Percentiles rank a stretch among this genome's conserved stretches.
These are phyloP conservation scores for Sylvietta virens DNA, from an alignment of 2,113 vertebrate genomes.

Conservation along the genomic window DNA sequence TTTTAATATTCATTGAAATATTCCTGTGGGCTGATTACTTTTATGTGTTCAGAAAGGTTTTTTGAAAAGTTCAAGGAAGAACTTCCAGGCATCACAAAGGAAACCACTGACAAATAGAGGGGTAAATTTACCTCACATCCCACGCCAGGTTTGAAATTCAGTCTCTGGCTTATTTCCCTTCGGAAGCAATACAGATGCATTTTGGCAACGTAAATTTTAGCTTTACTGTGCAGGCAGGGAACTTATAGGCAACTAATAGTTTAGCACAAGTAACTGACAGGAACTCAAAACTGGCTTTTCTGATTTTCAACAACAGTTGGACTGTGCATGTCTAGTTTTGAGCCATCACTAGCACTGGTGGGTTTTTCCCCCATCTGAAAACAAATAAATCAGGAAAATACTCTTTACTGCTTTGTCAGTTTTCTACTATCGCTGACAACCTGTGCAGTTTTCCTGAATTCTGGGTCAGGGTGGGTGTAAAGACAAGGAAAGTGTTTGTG, in stretches of 20 bases:
- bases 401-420: not conserved
- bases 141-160: not conserved
- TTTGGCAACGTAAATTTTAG: not conserved
- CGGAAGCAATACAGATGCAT: not conserved
- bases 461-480: not conserved
- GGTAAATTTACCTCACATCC: not conserved
- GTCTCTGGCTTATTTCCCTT: not conserved
- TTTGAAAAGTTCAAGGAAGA: not conserved
- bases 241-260: not conserved
- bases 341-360: not conserved
- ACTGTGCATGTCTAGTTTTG: not conserved
- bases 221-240: not conserved
- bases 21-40: not conserved
- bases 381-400: not conserved
- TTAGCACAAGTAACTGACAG: not conserved
- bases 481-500: not conserved
- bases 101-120: not conserved
- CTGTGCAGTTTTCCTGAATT: not conserved
- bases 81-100: accelerated
- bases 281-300: not conserved
- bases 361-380: not conserved
- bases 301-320: not conserved
- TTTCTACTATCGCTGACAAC: not conserved
- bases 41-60: not conserved
- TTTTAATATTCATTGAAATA: not conserved